phyloP scores from a whole-genome alignment of 2,113 vertebrate genomes.

The Mobula birostris region DNA sequence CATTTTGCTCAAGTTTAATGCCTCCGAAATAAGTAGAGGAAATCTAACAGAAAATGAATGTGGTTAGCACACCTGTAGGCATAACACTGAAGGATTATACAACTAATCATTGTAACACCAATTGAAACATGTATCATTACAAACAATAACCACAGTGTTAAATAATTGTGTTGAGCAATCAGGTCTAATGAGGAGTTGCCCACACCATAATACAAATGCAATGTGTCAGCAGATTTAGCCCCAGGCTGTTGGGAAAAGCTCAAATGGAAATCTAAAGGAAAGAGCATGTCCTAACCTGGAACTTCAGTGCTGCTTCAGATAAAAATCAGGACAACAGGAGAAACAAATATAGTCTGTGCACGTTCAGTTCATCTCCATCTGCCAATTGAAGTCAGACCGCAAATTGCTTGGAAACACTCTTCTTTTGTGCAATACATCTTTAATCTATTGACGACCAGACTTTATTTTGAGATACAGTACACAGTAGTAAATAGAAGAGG shows the following conservation, averaged over 20 bases:
- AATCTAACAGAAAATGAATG: not conserved
- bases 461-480: not conserved
- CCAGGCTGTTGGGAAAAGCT: not conserved
- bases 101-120: not conserved
- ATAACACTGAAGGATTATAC: not conserved
- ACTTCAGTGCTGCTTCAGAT: not conserved
- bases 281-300: not conserved
- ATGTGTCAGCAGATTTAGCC: not conserved
- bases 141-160: not conserved
- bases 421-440: not conserved
- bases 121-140: not conserved
- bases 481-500: not conserved
- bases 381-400: not conserved
- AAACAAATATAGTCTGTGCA: not conserved
- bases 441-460: not conserved
- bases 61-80: not conserved
- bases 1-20: not conserved
- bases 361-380: not conserved
- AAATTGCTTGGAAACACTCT: not conserved
- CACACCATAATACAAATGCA: not conserved
- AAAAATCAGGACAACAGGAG: not conserved
- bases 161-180: not conserved
- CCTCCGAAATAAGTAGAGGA: not conserved
- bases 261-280: not conserved
- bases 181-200: not conserved